Percentiles rank a stretch among this genome's conserved stretches.
Conservation (phyloP, 2,797 vertebrate species). For the Strix occidentalis region DNA sequence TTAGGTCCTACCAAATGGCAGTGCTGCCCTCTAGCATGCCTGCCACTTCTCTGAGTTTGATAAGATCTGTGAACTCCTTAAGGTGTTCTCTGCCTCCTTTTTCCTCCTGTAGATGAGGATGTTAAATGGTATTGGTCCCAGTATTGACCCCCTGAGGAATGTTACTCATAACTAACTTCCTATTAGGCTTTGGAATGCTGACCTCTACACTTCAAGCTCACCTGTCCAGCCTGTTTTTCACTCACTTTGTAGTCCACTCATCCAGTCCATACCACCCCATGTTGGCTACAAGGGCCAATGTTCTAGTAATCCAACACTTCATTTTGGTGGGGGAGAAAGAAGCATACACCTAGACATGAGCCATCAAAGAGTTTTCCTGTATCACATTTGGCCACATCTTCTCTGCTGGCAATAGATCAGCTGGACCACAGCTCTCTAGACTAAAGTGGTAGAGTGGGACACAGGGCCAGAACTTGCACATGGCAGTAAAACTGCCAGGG, state of each 20-base stretch:
- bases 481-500: slow-evolving; percentile 22
- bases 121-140: background rate
- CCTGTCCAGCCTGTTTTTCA: background rate
- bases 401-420: slow-evolving; percentile 27
- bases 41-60: background rate
- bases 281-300: background rate
- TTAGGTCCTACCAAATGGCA: background rate
- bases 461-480: background rate
- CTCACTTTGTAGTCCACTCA: background rate
- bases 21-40: background rate
- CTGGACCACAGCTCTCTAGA: background rate
- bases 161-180: background rate
- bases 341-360: background rate
- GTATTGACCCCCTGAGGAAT: background rate
- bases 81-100: background rate
- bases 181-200: background rate
- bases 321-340: background rate
- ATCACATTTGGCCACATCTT: background rate
- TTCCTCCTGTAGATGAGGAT: background rate
- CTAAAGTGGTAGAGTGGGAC: background rate
- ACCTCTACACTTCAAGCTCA: background rate
- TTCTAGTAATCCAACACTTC: background rate
- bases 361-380: background rate
- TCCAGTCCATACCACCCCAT: background rate
- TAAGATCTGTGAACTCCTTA: background rate